A percentile compares a stretch with the other conserved stretches of the same genome.
These are phyloP conservation scores for Agrotis segetum DNA, from an alignment of 2,888 invertebrate genomes.

Conservation along the genomic window DNA sequence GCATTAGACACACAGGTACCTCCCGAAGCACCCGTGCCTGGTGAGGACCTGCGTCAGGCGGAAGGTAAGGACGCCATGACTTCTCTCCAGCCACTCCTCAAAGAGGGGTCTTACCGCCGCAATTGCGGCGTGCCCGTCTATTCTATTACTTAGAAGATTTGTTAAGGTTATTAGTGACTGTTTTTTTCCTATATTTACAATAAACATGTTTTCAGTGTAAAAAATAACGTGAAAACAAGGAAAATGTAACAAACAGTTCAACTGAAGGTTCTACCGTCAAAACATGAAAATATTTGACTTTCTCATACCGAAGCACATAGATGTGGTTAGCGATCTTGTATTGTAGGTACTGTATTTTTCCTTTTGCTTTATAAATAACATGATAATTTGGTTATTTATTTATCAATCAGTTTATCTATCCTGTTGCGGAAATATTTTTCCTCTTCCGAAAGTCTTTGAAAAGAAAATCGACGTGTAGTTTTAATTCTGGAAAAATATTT, in stretches of 20 bases:
- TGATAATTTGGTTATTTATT: conserved; percentile 10
- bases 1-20: no score
- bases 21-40: no score
- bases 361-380: conserved; percentile 22
- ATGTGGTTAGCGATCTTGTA: conserved; percentile 41
- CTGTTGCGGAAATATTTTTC: background rate
- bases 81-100: no score
- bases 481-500: background rate
- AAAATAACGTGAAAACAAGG: conserved; percentile 26
- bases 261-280: conserved; percentile 33
- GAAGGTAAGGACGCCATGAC: no score
- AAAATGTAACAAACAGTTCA: conserved; percentile 40
- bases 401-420: background rate
- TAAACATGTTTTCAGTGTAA: conserved; percentile 17
- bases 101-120: no score
- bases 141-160: background rate
- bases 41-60: no score
- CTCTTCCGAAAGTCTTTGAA: background rate
- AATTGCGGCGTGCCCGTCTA: no score
- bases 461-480: background rate
- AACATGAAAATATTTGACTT: conserved; percentile 57
- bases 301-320: conserved; percentile 31
- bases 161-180: background rate
- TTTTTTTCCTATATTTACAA: conserved; percentile 25
- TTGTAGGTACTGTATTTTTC: conserved; percentile 50